phyloP scores from a whole-genome alignment of 2,797 vertebrate genomes.

The Phrynocephalus forsythii region DNA sequence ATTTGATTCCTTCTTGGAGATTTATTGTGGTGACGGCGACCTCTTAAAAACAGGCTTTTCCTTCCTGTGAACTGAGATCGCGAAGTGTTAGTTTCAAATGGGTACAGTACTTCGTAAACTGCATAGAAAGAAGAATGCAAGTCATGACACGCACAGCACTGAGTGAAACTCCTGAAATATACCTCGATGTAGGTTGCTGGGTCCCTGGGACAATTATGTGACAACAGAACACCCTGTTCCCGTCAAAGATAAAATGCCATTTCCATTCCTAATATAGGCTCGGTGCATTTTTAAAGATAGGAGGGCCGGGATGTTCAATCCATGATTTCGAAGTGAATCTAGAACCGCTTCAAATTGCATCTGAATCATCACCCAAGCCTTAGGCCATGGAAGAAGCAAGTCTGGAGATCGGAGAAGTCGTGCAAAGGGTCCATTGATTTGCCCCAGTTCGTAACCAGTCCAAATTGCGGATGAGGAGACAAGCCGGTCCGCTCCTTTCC shows the following conservation, averaged over 20 bases:
- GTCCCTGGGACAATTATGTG: not conserved
- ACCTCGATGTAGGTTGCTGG: not conserved
- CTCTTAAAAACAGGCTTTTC: not conserved
- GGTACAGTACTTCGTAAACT: not conserved
- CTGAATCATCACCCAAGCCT: not conserved
- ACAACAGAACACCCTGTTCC: not conserved
- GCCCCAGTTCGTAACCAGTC: too few species aligned
- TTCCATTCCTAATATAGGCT: not conserved
- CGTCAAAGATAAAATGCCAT: not conserved
- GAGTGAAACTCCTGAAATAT: not conserved
- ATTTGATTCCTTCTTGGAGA: not conserved
- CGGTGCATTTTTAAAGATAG: too few species aligned
- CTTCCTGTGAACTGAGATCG: not conserved
- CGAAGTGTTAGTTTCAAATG: not conserved
- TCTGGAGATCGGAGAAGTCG: too few species aligned
- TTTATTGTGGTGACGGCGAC: not conserved
- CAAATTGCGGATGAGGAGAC: too few species aligned
- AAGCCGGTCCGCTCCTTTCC: not conserved
- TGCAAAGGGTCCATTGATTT: too few species aligned
- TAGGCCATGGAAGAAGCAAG: not conserved
- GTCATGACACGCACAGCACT: not conserved
- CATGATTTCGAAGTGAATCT: not conserved
- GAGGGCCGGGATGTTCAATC: not conserved
- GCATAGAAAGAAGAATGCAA: not conserved
- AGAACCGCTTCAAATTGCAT: not conserved